These are phyloP conservation scores for Drosophila grimshawi DNA, from an alignment of 1,140 invertebrate species.

Conservation along the genomic window DNA sequence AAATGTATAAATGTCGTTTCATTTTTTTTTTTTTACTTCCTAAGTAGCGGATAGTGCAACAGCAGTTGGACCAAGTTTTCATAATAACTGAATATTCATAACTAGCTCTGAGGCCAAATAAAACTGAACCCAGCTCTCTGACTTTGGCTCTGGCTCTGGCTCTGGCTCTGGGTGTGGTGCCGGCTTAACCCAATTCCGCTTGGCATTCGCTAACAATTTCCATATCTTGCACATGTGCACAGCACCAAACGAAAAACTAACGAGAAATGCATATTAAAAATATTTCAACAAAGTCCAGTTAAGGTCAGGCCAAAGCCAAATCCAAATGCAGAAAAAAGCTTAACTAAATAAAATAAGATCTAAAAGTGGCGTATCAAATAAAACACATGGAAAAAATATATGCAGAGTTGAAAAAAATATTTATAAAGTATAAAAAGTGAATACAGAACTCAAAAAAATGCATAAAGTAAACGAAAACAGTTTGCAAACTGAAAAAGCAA, in stretches of 20 bases:
- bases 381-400: not conserved
- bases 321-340: constrained; percentile 26
- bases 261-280: constrained; percentile 20
- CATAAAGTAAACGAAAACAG: not conserved
- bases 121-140: constrained; percentile 11
- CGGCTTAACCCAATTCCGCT: constrained; percentile 37
- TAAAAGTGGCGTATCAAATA: constrained; percentile 36
- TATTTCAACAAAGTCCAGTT: constrained; percentile 26
- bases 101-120: constrained; percentile 27
- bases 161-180: constrained; percentile 13
- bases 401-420: not conserved
- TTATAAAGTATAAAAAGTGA: not conserved
- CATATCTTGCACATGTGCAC: constrained; percentile 61
- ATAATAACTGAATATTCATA: constrained; percentile 70
- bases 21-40: not conserved
- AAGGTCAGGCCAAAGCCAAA: constrained; percentile 41
- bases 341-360: constrained; percentile 30
- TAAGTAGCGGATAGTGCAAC: constrained; percentile 3
- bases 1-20: not conserved
- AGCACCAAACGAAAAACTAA: not conserved
- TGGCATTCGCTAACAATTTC: constrained; percentile 52
- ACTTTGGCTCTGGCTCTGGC: too few species aligned
- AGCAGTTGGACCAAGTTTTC: constrained; percentile 14
- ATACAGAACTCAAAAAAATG: not conserved
- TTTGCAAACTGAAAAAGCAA: not conserved